Evolutionary conservation across 92 coral and sea anemone genomes (phyloP).

Genomic region (Parazoanthus darwini): DNA sequence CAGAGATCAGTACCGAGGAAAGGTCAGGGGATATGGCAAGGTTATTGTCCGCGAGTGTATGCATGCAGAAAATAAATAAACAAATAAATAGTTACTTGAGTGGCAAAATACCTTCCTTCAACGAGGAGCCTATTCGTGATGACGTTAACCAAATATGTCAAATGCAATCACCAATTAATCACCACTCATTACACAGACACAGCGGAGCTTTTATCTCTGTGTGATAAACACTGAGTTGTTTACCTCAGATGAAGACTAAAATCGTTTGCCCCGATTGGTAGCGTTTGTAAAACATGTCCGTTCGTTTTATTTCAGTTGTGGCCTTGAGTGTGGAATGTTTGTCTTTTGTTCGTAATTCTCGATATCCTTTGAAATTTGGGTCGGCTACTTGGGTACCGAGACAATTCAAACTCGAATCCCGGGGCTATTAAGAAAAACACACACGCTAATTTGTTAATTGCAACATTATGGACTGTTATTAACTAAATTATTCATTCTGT

Average conservation of each 20-base stretch:
- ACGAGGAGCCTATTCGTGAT: background rate
- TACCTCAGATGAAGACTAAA: background rate
- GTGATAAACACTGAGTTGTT: background rate
- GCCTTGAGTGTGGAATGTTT: no score
- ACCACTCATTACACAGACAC: background rate
- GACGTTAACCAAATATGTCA: background rate
- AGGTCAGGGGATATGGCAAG: no score
- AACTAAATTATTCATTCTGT: background rate
- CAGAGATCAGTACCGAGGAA: no score
- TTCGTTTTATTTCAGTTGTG: background rate
- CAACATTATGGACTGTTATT: background rate
- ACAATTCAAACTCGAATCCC: background rate
- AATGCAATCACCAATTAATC: background rate
- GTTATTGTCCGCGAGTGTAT: no score
- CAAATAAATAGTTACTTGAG: no score
- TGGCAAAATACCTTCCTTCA: no score
- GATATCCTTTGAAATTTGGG: background rate
- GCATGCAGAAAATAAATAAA: no score
- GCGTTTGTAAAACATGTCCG: background rate
- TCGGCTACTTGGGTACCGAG: background rate
- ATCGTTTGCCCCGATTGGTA: background rate
- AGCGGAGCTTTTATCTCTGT: background rate
- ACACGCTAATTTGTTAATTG: slow-evolving; percentile 18
- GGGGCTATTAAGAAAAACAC: background rate
- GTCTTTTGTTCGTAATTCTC: background rate